Evolutionary conservation across 2,797 vertebrate species (phyloP), one percentile per base, ranked within the genome.

Genomic region (Chelmon rostratus): DNA sequence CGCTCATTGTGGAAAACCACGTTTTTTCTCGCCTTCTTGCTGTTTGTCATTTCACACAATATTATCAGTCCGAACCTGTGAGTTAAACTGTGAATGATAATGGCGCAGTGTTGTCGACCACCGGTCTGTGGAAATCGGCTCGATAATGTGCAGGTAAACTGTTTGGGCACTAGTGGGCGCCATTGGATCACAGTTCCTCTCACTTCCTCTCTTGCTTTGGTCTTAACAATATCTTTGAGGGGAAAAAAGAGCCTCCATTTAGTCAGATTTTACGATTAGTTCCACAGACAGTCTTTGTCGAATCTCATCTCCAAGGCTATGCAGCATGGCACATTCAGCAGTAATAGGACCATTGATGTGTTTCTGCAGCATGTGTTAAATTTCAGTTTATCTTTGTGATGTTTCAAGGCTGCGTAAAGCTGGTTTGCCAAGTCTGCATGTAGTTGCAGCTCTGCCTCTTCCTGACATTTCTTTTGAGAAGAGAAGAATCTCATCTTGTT

Each of bases 131-230:
- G 28, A 46, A 61, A 61, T 42, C 42, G 49, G 37, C 8, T n/a
- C 2, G 12, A 33, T 2, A 28, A 25, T 35, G 21, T 78, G 79
- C 68, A 74, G 37, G 33, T 44, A 4, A 74, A 11, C 13, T 16
- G 12, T 70, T 46, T 71, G 6, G 63, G 28, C 93, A 91, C 90
- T 85, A 93, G 93, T 87, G 86, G 92, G 92, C 50, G 64, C 87
- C 79, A 89, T 89, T 73, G 25, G 61, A 88, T 86, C 77, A 90
- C 64, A 61, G 8, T 85, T 88, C 9, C 13, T 1, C 42, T 35
- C 5, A 4, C 23, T 33, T 59, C 15, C 6, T 16, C 76, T 28
- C 50, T 70, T 1, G 4, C 8, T 5, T 52, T 3, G 21, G 47
- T 59, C 31, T n/a, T 5, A 52, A 56, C 50, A 62, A 54, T 57